Base-by-base conservation (phyloP, 2,113 vertebrate genomes). In the Labeo catla region DNA sequence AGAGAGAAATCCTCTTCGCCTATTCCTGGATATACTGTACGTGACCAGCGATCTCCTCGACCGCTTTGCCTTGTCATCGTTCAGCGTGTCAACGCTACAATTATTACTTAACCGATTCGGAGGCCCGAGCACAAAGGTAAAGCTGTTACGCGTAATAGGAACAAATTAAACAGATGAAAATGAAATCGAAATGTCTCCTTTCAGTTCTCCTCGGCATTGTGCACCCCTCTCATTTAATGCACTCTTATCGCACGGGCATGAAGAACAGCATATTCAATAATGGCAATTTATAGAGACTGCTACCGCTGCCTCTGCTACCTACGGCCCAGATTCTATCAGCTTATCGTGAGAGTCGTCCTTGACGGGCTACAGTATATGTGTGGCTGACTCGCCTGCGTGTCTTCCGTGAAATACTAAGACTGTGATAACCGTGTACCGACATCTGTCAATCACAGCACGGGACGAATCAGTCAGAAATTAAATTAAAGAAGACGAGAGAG, bases 241-340 rank as follows among this genome's bases (percentile, higher is more conserved):
- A 11, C 79, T 47, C 84, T 88, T 88, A 88, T 88, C 87, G 39
- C 78, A 34, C 34, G 10, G 54, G 87, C 79, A 76, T 77, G 65
- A 88, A 81, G 79, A 78, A 82, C 23, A 63, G 80, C 84, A 52
- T 83, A 83, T 88, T 88, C 84, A 88, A 86, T 88, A 88, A 88
- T 78, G 84, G 23, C 87, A 82, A 83, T 88, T 86, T 88, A 83
- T 81, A 85, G 73, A 83, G 63, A 43, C 87, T 45, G 45, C 39
- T 39, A 39, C 73, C 43, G 13, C 61, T 82, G 87, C 84, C 76
- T 81, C 76, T 88, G 81, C 61, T 86, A 85, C 86, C 83, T 39
- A 84, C 70, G 28, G 63, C 61, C 84, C 54, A 83, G 87, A 88
- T 88, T 83, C 79, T 82, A 88, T 88, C 87, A 80, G 73, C 84